These are phyloP conservation scores for Danio rerio DNA, from an alignment of 2,113 vertebrate species.

Conservation along the genomic window DNA sequence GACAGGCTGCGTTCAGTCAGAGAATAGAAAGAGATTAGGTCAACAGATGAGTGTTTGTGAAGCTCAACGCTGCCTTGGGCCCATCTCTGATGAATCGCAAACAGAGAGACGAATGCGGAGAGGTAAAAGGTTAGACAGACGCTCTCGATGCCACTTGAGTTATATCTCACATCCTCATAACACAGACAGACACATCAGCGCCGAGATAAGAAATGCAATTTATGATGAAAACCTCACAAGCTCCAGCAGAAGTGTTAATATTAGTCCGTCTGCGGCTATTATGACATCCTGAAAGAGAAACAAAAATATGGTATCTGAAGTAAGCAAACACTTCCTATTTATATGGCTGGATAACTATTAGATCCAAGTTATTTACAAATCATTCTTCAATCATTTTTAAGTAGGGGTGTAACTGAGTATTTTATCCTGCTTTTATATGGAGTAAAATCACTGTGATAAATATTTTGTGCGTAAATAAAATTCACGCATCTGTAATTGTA, in stretches of 20 bases:
- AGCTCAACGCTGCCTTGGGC: conserved; percentile 46
- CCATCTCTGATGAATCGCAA: conserved; percentile 63
- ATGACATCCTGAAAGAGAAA: neutral
- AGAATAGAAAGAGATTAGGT: conserved; percentile 69
- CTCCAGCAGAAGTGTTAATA: neutral
- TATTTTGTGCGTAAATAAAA: too few species aligned
- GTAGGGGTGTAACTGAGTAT: too few species aligned
- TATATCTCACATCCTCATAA: conserved; percentile 5
- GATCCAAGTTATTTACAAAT: too few species aligned
- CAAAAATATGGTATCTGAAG: too few species aligned
- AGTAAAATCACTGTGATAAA: too few species aligned
- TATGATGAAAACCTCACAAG: neutral
- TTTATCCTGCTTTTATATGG: too few species aligned
- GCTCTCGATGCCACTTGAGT: conserved; percentile 19
- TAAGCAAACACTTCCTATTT: neutral
- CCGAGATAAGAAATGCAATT: neutral
- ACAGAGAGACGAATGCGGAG: neutral
- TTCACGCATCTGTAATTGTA: too few species aligned
- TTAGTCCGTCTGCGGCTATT: neutral
- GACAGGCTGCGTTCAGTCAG: conserved; percentile 54
- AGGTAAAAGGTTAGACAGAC: conserved; percentile 10
- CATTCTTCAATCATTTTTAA: too few species aligned
- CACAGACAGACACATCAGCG: neutral
- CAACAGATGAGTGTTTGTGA: conserved; percentile 66
- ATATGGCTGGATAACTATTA: neutral